Evolutionary conservation across 2,113 vertebrate species (phyloP).

Genomic region (Lasiurus borealis): DNA sequence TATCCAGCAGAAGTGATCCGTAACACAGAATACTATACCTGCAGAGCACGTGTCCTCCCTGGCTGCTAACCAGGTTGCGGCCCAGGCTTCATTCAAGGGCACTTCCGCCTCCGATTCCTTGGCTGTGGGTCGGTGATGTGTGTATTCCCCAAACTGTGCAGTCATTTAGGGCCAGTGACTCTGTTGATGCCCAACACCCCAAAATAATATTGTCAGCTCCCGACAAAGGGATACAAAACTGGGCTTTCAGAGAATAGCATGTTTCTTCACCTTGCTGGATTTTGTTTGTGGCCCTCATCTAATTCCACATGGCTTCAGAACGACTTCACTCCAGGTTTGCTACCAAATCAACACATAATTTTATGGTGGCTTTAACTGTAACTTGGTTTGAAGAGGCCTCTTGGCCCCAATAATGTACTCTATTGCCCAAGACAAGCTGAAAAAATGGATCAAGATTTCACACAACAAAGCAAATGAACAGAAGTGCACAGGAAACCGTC

Average conservation of each 20-base stretch:
- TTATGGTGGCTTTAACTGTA: not conserved
- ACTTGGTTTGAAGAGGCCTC: slow-evolving; percentile 51
- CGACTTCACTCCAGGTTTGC: slow-evolving; percentile 25
- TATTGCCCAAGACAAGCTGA: slow-evolving; percentile 22
- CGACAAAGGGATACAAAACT: not conserved
- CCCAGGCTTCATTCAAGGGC: slow-evolving; percentile 34
- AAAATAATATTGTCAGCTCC: slow-evolving; percentile 12
- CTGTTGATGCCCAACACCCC: not conserved
- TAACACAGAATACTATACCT: slow-evolving; percentile 69
- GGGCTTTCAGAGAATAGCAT: not conserved
- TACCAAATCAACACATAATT: slow-evolving; percentile 47
- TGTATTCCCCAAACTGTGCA: not conserved
- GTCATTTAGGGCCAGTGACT: slow-evolving; percentile 17
- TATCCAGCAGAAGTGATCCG: not conserved
- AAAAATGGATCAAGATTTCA: slow-evolving; percentile 17
- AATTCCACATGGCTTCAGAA: too few species aligned
- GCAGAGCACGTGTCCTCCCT: not conserved
- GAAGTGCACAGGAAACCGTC: not conserved
- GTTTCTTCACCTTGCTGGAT: slow-evolving; percentile 39
- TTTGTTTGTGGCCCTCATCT: slow-evolving; percentile 3
- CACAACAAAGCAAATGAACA: not conserved
- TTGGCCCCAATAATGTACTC: not conserved
- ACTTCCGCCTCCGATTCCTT: slow-evolving; percentile 51
- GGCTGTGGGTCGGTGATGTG: not conserved
- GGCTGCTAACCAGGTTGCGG: slow-evolving; percentile 27